Evolutionary conservation across 1,140 invertebrate species (phyloP), one percentile per base, ranked within the genome.

Genomic region (Lepeophtheirus salmonis): DNA sequence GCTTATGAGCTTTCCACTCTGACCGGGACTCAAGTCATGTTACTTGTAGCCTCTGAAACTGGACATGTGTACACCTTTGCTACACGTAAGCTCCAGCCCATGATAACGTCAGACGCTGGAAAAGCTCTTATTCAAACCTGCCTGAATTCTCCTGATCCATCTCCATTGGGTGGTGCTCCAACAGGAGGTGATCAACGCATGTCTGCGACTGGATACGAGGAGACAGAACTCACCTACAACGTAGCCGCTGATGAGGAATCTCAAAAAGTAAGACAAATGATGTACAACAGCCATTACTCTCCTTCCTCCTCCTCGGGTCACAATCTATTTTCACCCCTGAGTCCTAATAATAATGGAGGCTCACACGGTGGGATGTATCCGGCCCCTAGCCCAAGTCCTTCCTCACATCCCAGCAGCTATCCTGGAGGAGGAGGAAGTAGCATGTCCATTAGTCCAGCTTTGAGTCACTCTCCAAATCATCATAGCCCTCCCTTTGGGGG

Each of bases 21-120:
- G 71, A 99, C 96, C 51, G 95, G 96, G 14, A 98, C 96, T 13
- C 94, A 99, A 77, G 94, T 99, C 70, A 96, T 94, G 89, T 74
- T 95, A 58, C 74, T 95, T 67, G 90, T 95, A 59, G 90, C 89
- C 24, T 90, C 86, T 26, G 90, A 95, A 72, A 95, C 89, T 13
- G 90, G 95, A 2, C 96, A 99, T 76, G 95, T 98, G 65, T 99
- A 99, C 75, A 98, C 96, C 53, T 99, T 97, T 76, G 95, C 96
- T 25, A 99, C 96, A 52, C 78, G 90, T 59, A 98, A 99, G 73
- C 77, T 99, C 49, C 92, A 98, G 72, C 96, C 95, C 54, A 98
- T 99, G 92, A 98, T 99, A 70, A 96, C 90, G 14, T 95, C 89
- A 66, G 95, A 98, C 69, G 89, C 90, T 60, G 96, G 95, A 52